Evolutionary conservation across 1,140 invertebrate species (phyloP).

Genomic region (Aethina tumida): DNA sequence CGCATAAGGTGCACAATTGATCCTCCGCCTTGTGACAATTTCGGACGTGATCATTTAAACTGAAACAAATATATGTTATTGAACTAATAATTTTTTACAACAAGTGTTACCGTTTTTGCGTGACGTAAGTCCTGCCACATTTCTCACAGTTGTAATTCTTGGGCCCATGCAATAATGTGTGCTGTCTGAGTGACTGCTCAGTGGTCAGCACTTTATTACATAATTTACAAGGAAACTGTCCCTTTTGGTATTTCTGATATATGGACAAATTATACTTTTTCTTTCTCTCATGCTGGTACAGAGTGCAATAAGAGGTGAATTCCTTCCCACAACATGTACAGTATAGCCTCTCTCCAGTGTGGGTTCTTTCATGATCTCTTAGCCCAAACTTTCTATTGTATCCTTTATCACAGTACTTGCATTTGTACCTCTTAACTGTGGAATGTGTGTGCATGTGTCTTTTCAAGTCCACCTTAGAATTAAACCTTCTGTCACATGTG

Average conservation of each 20-base stretch:
- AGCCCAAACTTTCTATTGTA: not conserved
- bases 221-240: not conserved
- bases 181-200: no score
- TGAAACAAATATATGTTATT: no score
- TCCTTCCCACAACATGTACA: constrained; percentile 1
- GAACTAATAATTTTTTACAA: no score
- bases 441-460: constrained; percentile 33
- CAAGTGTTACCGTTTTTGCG: no score
- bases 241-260: not conserved
- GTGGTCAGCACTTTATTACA: no score
- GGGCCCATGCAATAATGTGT: no score
- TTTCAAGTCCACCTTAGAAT: constrained; percentile 44
- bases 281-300: not conserved
- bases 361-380: not conserved
- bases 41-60: no score
- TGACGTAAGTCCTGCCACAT: no score
- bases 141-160: no score
- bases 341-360: constrained; percentile 2
- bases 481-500: constrained; percentile 51
- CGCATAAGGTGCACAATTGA: no score
- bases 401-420: not conserved
- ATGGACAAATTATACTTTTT: no score
- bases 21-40: no score
- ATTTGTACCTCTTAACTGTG: not conserved
- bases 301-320: not conserved